Base-by-base conservation (phyloP, 2,113 vertebrate species). In the Trogon melanurus region DNA sequence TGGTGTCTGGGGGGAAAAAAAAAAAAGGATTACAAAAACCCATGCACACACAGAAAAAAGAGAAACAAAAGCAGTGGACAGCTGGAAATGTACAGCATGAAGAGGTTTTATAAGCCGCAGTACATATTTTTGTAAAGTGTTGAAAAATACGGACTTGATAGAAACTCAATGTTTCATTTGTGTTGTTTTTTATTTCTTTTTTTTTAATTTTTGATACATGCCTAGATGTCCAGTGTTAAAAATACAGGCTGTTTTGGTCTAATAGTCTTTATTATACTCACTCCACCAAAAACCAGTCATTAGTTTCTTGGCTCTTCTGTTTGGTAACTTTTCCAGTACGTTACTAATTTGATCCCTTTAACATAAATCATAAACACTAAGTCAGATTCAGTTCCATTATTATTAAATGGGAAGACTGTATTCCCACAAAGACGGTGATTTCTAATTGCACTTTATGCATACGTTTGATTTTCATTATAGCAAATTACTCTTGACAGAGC, bases 381-480 rank as follows among this genome's bases (percentile, higher is more conserved):
- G 25, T 61, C 30, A 69, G 72, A 79, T 79, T 84, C 23, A 41
- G 10, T 65, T 89, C 45, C 36, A 66, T 29, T 65, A 75, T 81
- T 79, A 72, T 27, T 81, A 65, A 79, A 72, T 69, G 19, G 12
- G 51, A 78, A 86, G 32, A 64, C 15, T 57, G 4, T 51, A 62
- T 71, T 94, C 44, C 65, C 48, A 67, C 47, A 78, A 90, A 92
- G 29, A 62, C 0, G 0, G 57, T 65, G 64, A 84, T 85, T 93
- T 95, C 29, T 89, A 79, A 87, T 53, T 91, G 27, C 19, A 73
- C 7, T 89, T 78, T 81, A 75, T 3, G 11, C 13, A 27, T 50
- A 71, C 5, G 1, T 75, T 93, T 95, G 53, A 45, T 91, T 95
- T 90, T 89, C 34, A 87, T 91, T 74, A 91, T 34, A 61, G 27